phyloP scores from a whole-genome alignment of 1,140 invertebrate genomes.

The Prorops nasuta region DNA sequence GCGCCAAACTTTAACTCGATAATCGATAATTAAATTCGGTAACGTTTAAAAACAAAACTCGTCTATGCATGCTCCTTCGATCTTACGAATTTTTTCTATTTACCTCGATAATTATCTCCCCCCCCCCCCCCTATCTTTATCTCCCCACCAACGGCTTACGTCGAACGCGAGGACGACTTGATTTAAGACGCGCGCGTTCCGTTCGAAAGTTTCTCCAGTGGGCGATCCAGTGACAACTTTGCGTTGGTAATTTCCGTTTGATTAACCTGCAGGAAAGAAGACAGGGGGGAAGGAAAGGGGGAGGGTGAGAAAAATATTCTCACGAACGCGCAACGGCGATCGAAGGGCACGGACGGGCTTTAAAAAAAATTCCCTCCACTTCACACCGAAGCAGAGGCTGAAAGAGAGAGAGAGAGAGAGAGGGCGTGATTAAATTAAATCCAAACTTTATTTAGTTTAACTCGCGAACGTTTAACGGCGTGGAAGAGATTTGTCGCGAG shows the following conservation, averaged over 20 bases:
- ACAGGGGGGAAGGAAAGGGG: constrained; percentile 18
- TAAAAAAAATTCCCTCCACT: not conserved
- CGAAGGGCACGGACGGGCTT: not conserved
- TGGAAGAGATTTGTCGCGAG: constrained; percentile 13
- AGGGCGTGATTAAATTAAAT: constrained; percentile 45
- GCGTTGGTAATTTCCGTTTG: constrained; percentile 51
- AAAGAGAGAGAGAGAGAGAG: no score
- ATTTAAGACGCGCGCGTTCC: constrained; percentile 52
- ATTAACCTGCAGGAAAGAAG: no score
- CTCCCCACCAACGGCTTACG: no score
- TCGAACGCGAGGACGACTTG: constrained; percentile 46
- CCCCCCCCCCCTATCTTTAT: no score
- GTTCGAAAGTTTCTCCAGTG: constrained; percentile 48
- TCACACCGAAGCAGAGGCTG: no score
- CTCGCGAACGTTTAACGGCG: not conserved
- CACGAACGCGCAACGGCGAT: constrained; percentile 18
- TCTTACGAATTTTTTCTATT: no score
- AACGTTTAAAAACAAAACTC: constrained; percentile 1
- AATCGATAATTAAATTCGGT: no score
- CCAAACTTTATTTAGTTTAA: constrained; percentile 28
- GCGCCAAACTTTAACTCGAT: no score
- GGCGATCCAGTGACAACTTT: constrained; percentile 40
- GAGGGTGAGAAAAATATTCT: constrained; percentile 23
- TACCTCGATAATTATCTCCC: no score
- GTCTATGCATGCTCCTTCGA: no score